A percentile compares a stretch with the other conserved stretches of the same genome.
phyloP scores from a whole-genome alignment of 2,888 invertebrate species.

The Lasioglossum oenotherae region DNA sequence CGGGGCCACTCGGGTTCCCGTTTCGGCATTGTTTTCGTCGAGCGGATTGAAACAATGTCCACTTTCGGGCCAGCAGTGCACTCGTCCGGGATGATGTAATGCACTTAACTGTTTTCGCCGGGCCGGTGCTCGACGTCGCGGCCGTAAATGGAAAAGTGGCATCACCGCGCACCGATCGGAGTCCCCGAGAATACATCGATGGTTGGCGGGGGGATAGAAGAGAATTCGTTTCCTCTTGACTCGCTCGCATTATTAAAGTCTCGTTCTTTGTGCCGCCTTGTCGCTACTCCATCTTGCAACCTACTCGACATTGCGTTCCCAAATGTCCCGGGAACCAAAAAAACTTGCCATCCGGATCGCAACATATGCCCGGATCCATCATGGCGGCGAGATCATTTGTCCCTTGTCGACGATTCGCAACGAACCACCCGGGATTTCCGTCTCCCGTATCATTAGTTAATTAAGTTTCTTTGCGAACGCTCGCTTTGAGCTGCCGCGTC shows the following conservation, averaged over 20 bases:
- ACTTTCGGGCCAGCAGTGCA: conserved; percentile 40
- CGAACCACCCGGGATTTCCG: neutral
- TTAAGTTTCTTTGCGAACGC: conserved; percentile 55
- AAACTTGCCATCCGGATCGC: neutral
- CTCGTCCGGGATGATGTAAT: conserved; percentile 62
- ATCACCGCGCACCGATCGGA: conserved; percentile 44
- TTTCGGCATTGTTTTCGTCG: conserved; percentile 55
- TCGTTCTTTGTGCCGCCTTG: conserved; percentile 70
- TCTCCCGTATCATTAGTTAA: conserved; percentile 61
- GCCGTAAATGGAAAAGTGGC: conserved; percentile 62
- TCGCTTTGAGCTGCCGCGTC: conserved; percentile 12
- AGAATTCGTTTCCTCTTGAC: conserved; percentile 72
- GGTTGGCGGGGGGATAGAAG: conserved; percentile 9
- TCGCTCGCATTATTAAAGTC: conserved; percentile 70
- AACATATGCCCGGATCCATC: conserved; percentile 33
- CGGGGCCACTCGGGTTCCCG: conserved; percentile 53
- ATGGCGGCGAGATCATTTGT: neutral
- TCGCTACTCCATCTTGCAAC: conserved; percentile 56
- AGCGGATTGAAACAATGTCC: conserved; percentile 68
- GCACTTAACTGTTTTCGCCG: conserved; percentile 57
- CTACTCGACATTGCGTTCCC: conserved; percentile 42
- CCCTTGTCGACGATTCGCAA: neutral
- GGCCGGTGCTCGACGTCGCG: conserved; percentile 47
- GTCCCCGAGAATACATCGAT: neutral
- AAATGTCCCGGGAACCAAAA: neutral